These are phyloP conservation scores for Lepus europaeus DNA, from an alignment of 2,113 vertebrate species.

Conservation along the genomic window DNA sequence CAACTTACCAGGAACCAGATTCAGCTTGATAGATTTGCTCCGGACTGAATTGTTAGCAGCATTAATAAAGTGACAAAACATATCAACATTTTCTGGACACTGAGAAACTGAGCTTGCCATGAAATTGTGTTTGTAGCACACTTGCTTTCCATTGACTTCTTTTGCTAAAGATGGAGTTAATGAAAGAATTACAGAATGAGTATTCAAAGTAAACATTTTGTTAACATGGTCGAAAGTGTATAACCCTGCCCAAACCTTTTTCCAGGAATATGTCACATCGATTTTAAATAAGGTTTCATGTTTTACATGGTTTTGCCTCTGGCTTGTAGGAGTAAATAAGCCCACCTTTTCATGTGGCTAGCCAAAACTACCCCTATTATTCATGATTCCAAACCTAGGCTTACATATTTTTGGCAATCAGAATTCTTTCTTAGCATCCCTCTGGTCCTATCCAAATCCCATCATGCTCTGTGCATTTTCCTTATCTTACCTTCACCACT, in stretches of 20 bases:
- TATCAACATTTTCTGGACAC: accelerated
- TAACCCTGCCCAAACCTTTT: background rate
- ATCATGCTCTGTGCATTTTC: background rate
- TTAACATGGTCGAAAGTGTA: background rate
- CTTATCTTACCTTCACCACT: background rate
- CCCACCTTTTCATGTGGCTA: background rate
- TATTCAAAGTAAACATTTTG: background rate
- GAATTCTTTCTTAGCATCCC: background rate
- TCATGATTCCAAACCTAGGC: background rate
- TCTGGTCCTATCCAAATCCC: background rate
- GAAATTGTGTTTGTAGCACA: conserved; percentile 81
- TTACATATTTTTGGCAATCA: background rate
- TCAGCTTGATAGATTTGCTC: conserved; percentile 79
- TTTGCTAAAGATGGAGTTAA: conserved; percentile 62
- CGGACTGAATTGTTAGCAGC: background rate
- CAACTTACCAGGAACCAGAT: conserved; percentile 81
- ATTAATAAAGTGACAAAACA: conserved; percentile 83
- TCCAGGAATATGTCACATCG: background rate
- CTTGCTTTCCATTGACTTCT: conserved; percentile 34
- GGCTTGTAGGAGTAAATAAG: background rate
- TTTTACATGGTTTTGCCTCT: background rate
- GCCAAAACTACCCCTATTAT: background rate
- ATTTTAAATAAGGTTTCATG: background rate
- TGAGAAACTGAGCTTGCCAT: background rate
- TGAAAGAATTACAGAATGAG: background rate